These are phyloP conservation scores for Elymnias hypermnestra DNA, from an alignment of 1,140 invertebrate species.

Conservation along the genomic window DNA sequence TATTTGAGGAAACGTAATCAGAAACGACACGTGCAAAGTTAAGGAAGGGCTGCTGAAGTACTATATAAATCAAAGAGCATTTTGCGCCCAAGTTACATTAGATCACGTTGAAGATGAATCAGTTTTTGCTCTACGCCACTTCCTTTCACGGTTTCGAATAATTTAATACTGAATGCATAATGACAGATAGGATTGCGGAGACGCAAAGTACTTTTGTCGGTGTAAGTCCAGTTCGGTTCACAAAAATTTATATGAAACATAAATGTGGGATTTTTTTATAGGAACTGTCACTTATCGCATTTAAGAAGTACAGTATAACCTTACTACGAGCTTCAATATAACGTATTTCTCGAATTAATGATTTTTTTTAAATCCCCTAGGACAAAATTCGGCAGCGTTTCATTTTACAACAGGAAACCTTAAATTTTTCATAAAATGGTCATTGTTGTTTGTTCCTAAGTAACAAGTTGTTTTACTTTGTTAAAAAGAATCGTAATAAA, in stretches of 20 bases:
- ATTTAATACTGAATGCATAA: conserved; percentile 31
- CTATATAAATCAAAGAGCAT: conserved; percentile 24
- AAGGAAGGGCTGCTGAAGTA: conserved; percentile 17
- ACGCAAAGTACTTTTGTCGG: conserved; percentile 25
- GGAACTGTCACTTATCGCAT: conserved; percentile 24
- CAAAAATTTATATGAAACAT: conserved; percentile 20
- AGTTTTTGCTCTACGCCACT: conserved; percentile 32
- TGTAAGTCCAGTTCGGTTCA: conserved; percentile 15
- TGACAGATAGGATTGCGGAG: conserved; percentile 22
- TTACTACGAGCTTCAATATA: no score
- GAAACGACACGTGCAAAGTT: background rate
- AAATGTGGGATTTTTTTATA: conserved; percentile 16
- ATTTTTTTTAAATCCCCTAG: no score
- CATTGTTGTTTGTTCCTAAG: no score
- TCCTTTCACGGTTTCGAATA: conserved; percentile 28
- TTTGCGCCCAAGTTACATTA: conserved; percentile 17
- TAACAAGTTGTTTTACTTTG: no score
- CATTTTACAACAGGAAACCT: no score
- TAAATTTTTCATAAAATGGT: no score
- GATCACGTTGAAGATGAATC: conserved; percentile 23
- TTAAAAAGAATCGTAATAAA: no score
- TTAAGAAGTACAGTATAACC: no score
- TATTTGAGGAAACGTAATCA: background rate
- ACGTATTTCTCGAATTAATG: no score
- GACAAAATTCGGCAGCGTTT: no score